These are phyloP conservation scores for Sebastes itinus DNA, from an alignment of 2,797 vertebrate genomes.

Conservation along the genomic window DNA sequence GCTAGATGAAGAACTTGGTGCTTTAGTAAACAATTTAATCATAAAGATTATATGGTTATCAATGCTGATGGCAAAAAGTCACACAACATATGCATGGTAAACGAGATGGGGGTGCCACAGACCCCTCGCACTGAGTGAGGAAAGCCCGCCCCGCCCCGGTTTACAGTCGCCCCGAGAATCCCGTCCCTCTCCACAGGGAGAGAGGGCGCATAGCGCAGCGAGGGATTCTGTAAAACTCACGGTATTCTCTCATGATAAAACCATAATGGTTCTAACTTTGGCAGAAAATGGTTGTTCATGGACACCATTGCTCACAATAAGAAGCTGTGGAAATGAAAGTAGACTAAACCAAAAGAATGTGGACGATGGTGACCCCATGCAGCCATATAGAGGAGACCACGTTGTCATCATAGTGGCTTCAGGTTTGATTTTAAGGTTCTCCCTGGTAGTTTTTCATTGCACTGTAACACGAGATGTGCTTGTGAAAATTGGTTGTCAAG, in stretches of 20 bases:
- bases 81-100: no score
- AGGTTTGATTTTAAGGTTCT: background rate
- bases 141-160: no score
- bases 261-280: no score
- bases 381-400: background rate
- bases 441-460: slow-evolving; percentile 12
- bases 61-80: no score
- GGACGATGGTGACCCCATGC: background rate
- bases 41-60: no score
- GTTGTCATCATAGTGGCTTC: background rate
- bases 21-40: background rate
- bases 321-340: background rate
- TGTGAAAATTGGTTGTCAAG: slow-evolving; percentile 58
- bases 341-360: background rate
- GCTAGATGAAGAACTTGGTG: background rate
- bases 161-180: no score
- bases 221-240: no score
- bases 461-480: slow-evolving; percentile 53
- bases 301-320: background rate
- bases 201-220: no score
- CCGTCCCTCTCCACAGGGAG: no score
- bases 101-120: no score
- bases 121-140: no score
- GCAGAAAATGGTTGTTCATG: background rate
- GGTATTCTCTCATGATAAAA: no score